Evolutionary conservation across 2,888 invertebrate genomes (phyloP), one percentile per base, ranked within the genome.

Genomic region (Nysson spinosus): DNA sequence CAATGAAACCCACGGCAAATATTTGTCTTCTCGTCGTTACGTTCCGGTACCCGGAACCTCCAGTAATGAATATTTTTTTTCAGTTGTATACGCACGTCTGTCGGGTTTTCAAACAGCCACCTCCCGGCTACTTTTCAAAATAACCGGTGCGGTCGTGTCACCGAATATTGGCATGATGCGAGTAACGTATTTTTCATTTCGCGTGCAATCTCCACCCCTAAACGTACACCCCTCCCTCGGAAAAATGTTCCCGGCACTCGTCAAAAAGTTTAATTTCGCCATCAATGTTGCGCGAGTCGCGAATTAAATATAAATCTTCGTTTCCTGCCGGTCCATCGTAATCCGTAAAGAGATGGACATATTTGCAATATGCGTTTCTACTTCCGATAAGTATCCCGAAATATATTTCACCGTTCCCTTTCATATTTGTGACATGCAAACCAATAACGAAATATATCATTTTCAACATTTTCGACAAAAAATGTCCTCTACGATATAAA

Each of bases 51-150:
- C 55, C 58, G 44, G 55, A 69, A 69, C 50, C 55, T 56, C n/a
- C 47, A 50, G 44, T 69, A 75, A 75, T 74, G 66, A 74, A 75
- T 74, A 58, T 71, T 71, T 75, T 64, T 71, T 72, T 66, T 12
- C 46, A 20, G 9, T 20, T 9, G 26, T 24, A 19, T 12, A 24
- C 20, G 32, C 37, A 20, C 40, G 34, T 54, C 49, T 40, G 19
- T 14, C 17, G 35, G 30, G 35, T 63, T 73, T 57, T 63, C 60
- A 55, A 73, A 65, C 49, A 58, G 32, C 50, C 47, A 60, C 57
- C 71, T 61, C 44, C 52, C 56, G 47, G 60, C 55, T 65, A 74
- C 69, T 71, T 71, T 51, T 40, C 57, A 62, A 75, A 74, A 75
- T 72, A 74, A 74, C 72, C 34, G 47, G 24, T 44, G 54, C 37